Conservation (phyloP, 2,888 invertebrate genomes). For the Pseudeuparius sepicola region DNA sequence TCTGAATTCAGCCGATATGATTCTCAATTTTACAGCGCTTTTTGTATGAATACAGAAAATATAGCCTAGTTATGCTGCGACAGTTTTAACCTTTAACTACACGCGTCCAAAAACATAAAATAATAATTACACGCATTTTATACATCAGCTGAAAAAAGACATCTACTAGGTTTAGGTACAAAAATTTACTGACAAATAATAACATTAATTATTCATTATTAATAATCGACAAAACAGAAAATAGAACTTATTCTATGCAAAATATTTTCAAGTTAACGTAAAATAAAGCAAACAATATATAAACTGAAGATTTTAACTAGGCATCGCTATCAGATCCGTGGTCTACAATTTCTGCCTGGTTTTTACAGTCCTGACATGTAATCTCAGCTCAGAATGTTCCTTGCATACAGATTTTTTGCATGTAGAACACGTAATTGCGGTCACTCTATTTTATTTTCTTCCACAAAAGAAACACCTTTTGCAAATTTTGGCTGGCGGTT, state of each 20-base stretch:
- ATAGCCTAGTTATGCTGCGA: no score
- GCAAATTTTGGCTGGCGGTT: slow-evolving; percentile 15
- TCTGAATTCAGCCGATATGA: no score
- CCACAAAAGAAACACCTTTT: slow-evolving; percentile 16
- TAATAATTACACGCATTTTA: slow-evolving; percentile 1
- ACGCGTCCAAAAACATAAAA: slow-evolving; percentile 3
- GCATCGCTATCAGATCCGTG: slow-evolving; percentile 5
- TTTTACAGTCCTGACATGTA: slow-evolving; percentile 11
- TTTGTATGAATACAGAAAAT: no score
- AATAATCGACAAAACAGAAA: slow-evolving; percentile 3
- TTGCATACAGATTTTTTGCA: slow-evolving; percentile 17
- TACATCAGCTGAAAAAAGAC: slow-evolving; percentile 6
- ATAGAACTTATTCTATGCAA: slow-evolving; percentile 4
- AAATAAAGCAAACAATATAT: slow-evolving; percentile 8
- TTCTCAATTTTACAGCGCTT: no score
- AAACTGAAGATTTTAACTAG: slow-evolving; percentile 6
- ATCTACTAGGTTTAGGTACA: no score
- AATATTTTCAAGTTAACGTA: slow-evolving; percentile 8
- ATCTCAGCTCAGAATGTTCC: slow-evolving; percentile 12
- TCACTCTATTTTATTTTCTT: slow-evolving; percentile 15
- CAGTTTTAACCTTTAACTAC: slow-evolving; percentile 4
- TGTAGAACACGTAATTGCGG: slow-evolving; percentile 13
- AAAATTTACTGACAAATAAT: slow-evolving; percentile 5
- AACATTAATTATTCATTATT: slow-evolving; percentile 6
- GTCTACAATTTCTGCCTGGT: slow-evolving; percentile 4